These are phyloP conservation scores for Synergus itoensis DNA, from an alignment of 2,888 invertebrate species.

Conservation along the genomic window DNA sequence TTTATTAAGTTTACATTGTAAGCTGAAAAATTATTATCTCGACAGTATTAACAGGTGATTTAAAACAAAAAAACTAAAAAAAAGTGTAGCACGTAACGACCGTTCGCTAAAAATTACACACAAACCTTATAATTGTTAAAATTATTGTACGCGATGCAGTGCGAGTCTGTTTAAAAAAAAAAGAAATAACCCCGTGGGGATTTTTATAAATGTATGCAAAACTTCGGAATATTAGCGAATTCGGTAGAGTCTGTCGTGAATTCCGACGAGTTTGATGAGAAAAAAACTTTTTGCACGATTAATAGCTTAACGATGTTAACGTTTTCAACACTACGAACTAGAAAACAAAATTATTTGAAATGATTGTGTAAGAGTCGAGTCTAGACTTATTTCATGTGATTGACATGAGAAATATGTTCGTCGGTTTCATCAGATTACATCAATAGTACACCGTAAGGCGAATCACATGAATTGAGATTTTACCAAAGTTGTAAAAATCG, in stretches of 20 bases:
- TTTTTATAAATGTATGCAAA: slow-evolving; percentile 17
- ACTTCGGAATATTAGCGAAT: neutral
- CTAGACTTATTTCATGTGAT: slow-evolving; percentile 19
- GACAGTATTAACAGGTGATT: slow-evolving; percentile 41
- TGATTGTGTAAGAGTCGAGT: slow-evolving; percentile 16
- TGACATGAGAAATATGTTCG: slow-evolving; percentile 29
- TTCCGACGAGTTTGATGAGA: slow-evolving; percentile 29
- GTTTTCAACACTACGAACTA: slow-evolving; percentile 38
- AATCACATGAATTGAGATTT: slow-evolving; percentile 33
- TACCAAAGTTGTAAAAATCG: slow-evolving; percentile 41
- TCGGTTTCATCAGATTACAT: slow-evolving; percentile 38
- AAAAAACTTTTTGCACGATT: slow-evolving; percentile 23
- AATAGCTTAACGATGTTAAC: slow-evolving; percentile 34
- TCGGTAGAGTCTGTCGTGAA: neutral
- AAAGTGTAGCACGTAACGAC: slow-evolving; percentile 21
- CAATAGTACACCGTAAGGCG: slow-evolving; percentile 36
- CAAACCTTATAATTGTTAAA: slow-evolving; percentile 19
- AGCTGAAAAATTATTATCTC: slow-evolving; percentile 36
- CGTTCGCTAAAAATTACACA: slow-evolving; percentile 15
- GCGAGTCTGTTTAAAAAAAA: neutral
- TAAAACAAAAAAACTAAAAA: slow-evolving; percentile 28
- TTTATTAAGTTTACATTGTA: slow-evolving; percentile 42
- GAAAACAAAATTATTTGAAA: slow-evolving; percentile 36
- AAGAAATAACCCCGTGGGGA: neutral
- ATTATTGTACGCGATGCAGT: slow-evolving; percentile 12